Percentiles rank a stretch among this genome's conserved stretches.
phyloP scores from a whole-genome alignment of 2,797 vertebrate species.

The Rhynchonycteris naso region DNA sequence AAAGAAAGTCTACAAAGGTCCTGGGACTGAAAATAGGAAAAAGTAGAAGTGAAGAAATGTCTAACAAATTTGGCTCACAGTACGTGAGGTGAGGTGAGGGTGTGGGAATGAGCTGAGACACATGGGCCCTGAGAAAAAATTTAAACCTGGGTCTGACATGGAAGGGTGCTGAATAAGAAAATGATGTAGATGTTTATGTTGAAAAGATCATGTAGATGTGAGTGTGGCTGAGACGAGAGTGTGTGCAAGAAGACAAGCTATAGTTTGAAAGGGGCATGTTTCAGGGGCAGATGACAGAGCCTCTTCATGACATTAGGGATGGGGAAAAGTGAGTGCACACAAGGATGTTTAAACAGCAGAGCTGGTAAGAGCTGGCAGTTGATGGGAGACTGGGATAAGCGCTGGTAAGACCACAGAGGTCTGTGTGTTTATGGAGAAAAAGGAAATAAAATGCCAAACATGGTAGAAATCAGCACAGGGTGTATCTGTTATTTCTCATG shows the following conservation, averaged over 20 bases:
- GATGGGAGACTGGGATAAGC: background rate
- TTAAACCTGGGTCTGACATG: background rate
- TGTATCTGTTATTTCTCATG: accelerated
- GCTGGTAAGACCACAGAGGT: background rate
- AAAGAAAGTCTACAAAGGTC: background rate
- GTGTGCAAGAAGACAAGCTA: background rate
- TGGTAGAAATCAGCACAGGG: too few relatives aligned
- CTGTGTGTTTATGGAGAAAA: background rate
- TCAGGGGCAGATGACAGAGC: background rate
- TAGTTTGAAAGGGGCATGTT: background rate
- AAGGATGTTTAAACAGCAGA: background rate
- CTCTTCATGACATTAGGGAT: background rate
- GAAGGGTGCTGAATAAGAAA: background rate
- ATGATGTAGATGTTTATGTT: background rate
- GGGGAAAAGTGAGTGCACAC: accelerated
- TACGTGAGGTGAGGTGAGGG: background rate
- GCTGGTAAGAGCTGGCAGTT: background rate
- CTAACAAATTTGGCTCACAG: background rate
- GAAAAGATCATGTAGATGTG: background rate
- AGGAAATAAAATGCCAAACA: background rate
- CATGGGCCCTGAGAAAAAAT: background rate
- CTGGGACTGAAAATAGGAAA: background rate
- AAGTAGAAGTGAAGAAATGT: background rate
- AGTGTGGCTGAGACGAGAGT: background rate
- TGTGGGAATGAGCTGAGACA: background rate